These are phyloP conservation scores for Pandion haliaetus DNA, from an alignment of 2,113 vertebrate species.

Conservation along the genomic window DNA sequence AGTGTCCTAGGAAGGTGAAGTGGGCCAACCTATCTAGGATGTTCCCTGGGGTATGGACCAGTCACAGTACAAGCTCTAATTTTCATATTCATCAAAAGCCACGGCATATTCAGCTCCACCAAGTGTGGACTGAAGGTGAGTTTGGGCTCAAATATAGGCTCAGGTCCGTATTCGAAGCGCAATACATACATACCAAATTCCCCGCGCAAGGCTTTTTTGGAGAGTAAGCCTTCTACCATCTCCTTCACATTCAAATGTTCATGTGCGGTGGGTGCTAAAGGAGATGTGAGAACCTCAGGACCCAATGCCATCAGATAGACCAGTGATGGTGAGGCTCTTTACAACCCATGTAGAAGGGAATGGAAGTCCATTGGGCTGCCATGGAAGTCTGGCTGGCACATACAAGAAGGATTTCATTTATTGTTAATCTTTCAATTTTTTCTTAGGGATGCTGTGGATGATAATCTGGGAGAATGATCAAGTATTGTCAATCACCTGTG, in stretches of 20 bases:
- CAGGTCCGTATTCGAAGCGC: background rate
- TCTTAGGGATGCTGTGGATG: background rate
- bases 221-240: background rate
- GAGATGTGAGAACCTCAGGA: background rate
- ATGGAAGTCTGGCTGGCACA: background rate
- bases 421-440: background rate
- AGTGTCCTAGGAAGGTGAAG: background rate
- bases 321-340: background rate
- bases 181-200: background rate
- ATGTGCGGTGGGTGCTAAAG: fast-evolving
- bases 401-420: background rate
- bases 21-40: background rate
- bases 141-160: background rate
- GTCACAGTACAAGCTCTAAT: background rate
- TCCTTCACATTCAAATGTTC: background rate
- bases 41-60: background rate
- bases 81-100: background rate
- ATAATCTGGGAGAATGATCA: background rate
- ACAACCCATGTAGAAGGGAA: too few species aligned
- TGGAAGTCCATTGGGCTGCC: too few species aligned
- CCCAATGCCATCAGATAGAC: background rate
- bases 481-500: background rate
- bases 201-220: background rate
- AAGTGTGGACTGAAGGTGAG: background rate
- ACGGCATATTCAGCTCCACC: background rate